Percentiles rank a stretch among this genome's conserved stretches.
These are phyloP conservation scores for Mythimna lalbum DNA, from an alignment of 2,888 invertebrate species.

Conservation along the genomic window DNA sequence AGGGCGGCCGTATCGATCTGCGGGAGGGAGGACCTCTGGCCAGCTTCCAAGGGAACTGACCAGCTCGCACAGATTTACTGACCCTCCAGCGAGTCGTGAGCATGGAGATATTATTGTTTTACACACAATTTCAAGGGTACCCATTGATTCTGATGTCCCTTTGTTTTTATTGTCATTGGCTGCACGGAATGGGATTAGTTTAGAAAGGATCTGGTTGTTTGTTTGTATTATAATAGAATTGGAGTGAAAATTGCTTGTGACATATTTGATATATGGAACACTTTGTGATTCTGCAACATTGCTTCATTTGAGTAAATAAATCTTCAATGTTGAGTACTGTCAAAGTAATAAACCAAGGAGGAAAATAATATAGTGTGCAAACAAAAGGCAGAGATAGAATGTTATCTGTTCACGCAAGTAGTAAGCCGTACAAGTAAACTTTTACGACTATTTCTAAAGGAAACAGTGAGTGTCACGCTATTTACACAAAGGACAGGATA, in stretches of 20 bases:
- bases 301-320: background rate
- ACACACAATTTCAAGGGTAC: conserved; percentile 52
- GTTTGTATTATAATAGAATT: conserved; percentile 12
- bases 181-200: conserved; percentile 18
- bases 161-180: conserved; percentile 53
- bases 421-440: conserved; percentile 56
- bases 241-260: background rate
- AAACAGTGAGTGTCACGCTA: conserved; percentile 48
- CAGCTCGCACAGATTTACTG: conserved; percentile 43
- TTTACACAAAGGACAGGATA: conserved; percentile 49
- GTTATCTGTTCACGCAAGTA: conserved; percentile 60
- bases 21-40: conserved; percentile 53
- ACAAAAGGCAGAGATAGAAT: conserved; percentile 44
- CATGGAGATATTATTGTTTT: conserved; percentile 54
- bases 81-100: conserved; percentile 37
- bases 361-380: conserved; percentile 47
- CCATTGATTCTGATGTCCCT: conserved; percentile 50
- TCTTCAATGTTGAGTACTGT: conserved; percentile 9
- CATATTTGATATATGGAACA: background rate
- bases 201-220: background rate
- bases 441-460: conserved; percentile 61
- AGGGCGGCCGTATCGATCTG: conserved; percentile 63
- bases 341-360: conserved; percentile 24
- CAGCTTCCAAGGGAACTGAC: conserved; percentile 56
- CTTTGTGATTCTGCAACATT: background rate